Percentiles rank a stretch among this genome's conserved stretches.
Conservation (phyloP, 2,113 vertebrate species). For the Coreoperca whiteheadi region DNA sequence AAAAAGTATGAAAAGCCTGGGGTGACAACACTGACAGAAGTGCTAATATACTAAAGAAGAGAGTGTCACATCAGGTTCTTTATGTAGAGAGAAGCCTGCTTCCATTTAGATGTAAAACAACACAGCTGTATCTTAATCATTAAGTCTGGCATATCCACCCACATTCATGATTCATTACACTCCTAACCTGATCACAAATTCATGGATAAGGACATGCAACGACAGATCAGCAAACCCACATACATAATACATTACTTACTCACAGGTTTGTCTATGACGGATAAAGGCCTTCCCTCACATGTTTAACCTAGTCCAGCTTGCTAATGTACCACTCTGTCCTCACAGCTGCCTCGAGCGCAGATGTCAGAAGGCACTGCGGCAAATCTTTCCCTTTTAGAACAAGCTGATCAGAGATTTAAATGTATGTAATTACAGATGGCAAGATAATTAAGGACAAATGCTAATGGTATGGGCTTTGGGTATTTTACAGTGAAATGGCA, state of each 20-base stretch:
- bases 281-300: slow-evolving; percentile 22
- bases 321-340: slow-evolving; percentile 33
- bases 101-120: slow-evolving; percentile 49
- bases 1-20: not conserved
- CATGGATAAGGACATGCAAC: slow-evolving; percentile 43
- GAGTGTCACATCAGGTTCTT: slow-evolving; percentile 11
- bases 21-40: slow-evolving; percentile 39
- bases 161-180: slow-evolving; percentile 62
- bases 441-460: slow-evolving; percentile 66
- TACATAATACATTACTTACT: slow-evolving; percentile 62
- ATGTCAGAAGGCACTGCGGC: slow-evolving; percentile 50
- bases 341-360: slow-evolving; percentile 51
- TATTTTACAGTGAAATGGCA: slow-evolving; percentile 59
- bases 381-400: slow-evolving; percentile 41
- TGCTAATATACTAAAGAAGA: slow-evolving; percentile 26
- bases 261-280: slow-evolving; percentile 30
- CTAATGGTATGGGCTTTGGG: slow-evolving; percentile 65
- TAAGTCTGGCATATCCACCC: slow-evolving; percentile 30
- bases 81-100: not conserved
- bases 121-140: slow-evolving; percentile 43
- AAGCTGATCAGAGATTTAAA: slow-evolving; percentile 68
- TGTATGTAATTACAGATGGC: slow-evolving; percentile 69
- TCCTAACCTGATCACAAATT: slow-evolving; percentile 52
- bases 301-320: slow-evolving; percentile 28
- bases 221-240: slow-evolving; percentile 20